phyloP scores from a whole-genome alignment of 2,888 invertebrate genomes.

The Diarsia rubi region DNA sequence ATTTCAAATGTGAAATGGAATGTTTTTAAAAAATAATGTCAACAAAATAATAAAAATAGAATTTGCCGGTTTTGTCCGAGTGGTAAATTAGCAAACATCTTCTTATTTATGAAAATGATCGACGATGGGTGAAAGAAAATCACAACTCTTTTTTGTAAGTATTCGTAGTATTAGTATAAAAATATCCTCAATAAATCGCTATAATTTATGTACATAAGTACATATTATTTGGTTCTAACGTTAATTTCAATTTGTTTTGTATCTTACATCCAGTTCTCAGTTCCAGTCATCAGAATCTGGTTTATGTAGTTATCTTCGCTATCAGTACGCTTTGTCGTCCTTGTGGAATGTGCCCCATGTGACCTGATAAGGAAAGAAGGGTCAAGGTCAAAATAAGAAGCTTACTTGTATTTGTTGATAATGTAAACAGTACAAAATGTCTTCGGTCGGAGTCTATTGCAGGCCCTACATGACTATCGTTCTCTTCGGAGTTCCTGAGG shows the following conservation, averaged over 20 bases:
- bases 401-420: background rate
- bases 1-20: constrained; percentile 29
- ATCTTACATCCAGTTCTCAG: background rate
- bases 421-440: too few relatives aligned
- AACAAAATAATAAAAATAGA: constrained; percentile 60
- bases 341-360: background rate
- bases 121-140: constrained; percentile 69
- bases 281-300: background rate
- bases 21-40: constrained; percentile 45
- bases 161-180: constrained; percentile 11
- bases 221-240: constrained; percentile 44
- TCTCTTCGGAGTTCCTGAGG: background rate
- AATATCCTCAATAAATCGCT: constrained; percentile 1
- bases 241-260: constrained; percentile 41
- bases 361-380: background rate
- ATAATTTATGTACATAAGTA: background rate
- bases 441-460: background rate
- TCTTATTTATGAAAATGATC: constrained; percentile 56
- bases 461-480: background rate
- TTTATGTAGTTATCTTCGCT: background rate
- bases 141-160: constrained; percentile 56
- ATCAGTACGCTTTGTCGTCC: background rate
- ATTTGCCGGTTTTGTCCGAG: constrained; percentile 62
- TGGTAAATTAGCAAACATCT: constrained; percentile 36
- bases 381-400: background rate